Conservation (phyloP, 1,140 invertebrate genomes). For the Planococcus citri region DNA sequence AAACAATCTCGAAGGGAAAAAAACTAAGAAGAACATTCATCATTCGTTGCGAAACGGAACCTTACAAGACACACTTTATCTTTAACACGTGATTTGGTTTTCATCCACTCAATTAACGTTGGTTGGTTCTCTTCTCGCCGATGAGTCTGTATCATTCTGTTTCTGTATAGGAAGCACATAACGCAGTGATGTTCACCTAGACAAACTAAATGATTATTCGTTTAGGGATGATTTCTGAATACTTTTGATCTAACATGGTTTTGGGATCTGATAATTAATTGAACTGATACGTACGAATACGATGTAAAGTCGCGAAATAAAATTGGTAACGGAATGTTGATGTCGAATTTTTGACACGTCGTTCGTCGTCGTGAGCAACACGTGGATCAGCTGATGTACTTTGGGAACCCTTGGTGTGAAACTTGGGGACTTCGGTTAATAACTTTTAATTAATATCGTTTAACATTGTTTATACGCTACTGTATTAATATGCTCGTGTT, state of each 20-base stretch:
- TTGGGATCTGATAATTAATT: too few species aligned
- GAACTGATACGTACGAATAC: too few species aligned
- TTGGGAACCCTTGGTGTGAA: not conserved
- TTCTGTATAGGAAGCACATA: too few species aligned
- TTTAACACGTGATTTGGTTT: conserved; percentile 7
- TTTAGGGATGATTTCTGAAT: too few species aligned
- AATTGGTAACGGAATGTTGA: not conserved
- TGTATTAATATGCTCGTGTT: not conserved
- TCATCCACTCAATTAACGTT: conserved; percentile 2
- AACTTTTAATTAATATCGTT: not conserved
- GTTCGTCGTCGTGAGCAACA: not conserved
- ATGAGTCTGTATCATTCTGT: not conserved
- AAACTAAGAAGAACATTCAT: not conserved
- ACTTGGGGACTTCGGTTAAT: not conserved
- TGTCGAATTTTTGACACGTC: not conserved
- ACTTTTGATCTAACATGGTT: too few species aligned
- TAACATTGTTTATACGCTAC: not conserved
- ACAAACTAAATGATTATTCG: too few species aligned
- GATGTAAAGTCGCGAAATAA: too few species aligned
- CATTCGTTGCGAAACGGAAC: not conserved
- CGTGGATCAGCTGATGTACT: not conserved
- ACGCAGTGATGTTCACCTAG: too few species aligned
- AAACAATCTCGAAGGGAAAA: not conserved
- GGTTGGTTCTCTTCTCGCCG: not conserved
- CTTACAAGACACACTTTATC: not conserved